Base-by-base conservation (phyloP, 2,797 vertebrate species). In the Semaprochilodus insignis region DNA sequence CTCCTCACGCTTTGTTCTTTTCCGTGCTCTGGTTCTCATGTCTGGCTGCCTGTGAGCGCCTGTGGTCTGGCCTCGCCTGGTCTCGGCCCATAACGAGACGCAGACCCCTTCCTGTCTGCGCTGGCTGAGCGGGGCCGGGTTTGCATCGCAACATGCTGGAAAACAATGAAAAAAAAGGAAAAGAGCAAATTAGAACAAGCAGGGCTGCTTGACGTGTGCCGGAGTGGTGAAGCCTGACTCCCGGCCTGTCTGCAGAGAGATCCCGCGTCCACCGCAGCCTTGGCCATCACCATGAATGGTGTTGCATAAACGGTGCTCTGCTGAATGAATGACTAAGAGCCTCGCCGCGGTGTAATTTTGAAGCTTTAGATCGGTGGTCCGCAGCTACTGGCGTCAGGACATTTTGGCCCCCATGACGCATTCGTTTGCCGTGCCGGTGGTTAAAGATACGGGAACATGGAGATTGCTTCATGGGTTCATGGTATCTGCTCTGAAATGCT, bases 51-150 rank as follows among this genome's bases (percentile, higher is more conserved):
- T 69, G 34, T 7, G 71, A 19, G 81, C 48, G 44, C 54, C 4
- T 70, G 55, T 48, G 78, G 36, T 60, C 71, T 71, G 81, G 78
- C 80, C 74, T 52, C 48, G 21, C 34, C 63, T 70, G 81, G 77
- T 79, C 76, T 62, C 51, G 23, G 66, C 21, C n/a, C 34, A 2
- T 87, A 87, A 84, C 72, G 40, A 84, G 77, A 52, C 16, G 7
- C 82, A 85, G 86, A 80, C 74, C 36, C 80, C 40, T 84, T 84
- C 81, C 79, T 83, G 73, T 82, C 73, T 83, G 74, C 21, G 31
- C 40, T 36, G 51, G 25, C 73, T 80, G 69, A 15, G 31, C 52
- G 48, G 51, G 21, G 34, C 75, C 77, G 27, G 65, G 31, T 51
- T 31, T 25, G 13, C 34, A 27, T 75, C 71, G 55, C 72, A 74